Evolutionary conservation across 2,113 vertebrate genomes (phyloP).

Genomic region (Ceyx melanurus): DNA sequence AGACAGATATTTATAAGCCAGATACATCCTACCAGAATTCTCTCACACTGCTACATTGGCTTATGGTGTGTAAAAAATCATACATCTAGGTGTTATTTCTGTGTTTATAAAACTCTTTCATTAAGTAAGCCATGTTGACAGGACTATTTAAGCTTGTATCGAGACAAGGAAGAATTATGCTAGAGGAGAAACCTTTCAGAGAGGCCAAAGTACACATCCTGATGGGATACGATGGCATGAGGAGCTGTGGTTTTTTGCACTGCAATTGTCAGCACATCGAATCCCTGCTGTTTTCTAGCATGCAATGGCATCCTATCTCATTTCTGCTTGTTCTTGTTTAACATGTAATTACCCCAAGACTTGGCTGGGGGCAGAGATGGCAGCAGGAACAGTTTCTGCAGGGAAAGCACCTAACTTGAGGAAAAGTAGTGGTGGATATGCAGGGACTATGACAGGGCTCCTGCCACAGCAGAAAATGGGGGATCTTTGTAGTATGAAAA

Average conservation of each 20-base stretch:
- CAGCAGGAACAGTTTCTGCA: not conserved
- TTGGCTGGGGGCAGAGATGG: not conserved
- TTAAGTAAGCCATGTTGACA: not conserved
- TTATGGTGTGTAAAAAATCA: not conserved
- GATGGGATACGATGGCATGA: not conserved
- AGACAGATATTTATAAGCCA: not conserved
- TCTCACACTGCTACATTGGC: not conserved
- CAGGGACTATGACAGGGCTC: not conserved
- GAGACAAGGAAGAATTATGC: not conserved
- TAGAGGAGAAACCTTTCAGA: not conserved
- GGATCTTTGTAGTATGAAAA: not conserved
- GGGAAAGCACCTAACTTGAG: not conserved
- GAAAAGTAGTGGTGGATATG: not conserved
- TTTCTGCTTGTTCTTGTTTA: slow-evolving; percentile 3
- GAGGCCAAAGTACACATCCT: not conserved
- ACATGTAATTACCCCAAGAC: not conserved
- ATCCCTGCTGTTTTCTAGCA: not conserved
- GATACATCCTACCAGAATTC: not conserved
- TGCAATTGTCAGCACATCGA: not conserved
- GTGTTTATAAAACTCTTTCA: not conserved
- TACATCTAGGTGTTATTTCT: not conserved
- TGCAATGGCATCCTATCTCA: accelerated
- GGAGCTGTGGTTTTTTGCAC: not conserved
- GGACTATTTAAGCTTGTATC: not conserved
- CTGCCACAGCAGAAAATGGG: not conserved